Evolutionary conservation across 2,888 invertebrate genomes (phyloP).

Genomic region (Lydus trimaculatus): DNA sequence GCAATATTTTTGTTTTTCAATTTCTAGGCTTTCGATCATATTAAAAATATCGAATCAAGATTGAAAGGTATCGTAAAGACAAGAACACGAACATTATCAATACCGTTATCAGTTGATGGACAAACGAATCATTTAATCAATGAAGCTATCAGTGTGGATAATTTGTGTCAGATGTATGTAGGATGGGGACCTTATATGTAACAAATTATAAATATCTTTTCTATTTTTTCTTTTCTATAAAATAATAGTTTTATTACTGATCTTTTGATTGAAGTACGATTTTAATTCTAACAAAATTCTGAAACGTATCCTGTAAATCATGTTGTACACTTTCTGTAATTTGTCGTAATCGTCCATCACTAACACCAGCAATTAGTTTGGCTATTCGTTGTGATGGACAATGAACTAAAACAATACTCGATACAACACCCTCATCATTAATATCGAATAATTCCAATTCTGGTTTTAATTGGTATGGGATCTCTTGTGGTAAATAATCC

Average conservation of each 20-base stretch:
- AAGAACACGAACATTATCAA: slow-evolving; percentile 68
- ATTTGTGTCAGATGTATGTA: slow-evolving; percentile 94
- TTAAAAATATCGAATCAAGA: slow-evolving; percentile 84
- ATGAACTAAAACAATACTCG: slow-evolving; percentile 67
- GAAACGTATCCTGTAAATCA: slow-evolving; percentile 56
- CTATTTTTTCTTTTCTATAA: neutral
- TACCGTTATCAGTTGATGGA: slow-evolving; percentile 87
- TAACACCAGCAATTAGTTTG: slow-evolving; percentile 71
- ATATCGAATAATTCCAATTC: slow-evolving; percentile 73
- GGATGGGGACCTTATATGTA: slow-evolving; percentile 94
- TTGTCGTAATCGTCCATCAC: slow-evolving; percentile 73
- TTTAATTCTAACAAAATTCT: slow-evolving; percentile 51
- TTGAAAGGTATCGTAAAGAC: slow-evolving; percentile 77
- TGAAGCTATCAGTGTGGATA: slow-evolving; percentile 87
- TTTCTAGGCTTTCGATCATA: slow-evolving; percentile 77
- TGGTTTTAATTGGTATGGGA: slow-evolving; percentile 80
- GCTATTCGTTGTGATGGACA: slow-evolving; percentile 71
- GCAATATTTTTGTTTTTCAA: neutral
- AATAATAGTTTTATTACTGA: neutral
- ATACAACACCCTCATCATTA: slow-evolving; percentile 64
- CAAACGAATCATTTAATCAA: slow-evolving; percentile 92
- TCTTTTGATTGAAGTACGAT: slow-evolving; percentile 38
- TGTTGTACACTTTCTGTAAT: slow-evolving; percentile 65
- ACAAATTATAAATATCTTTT: slow-evolving; percentile 36
- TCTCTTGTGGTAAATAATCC: slow-evolving; percentile 82